These are phyloP conservation scores for Microcaecilia unicolor DNA, from an alignment of 2,797 vertebrate genomes.

Conservation along the genomic window DNA sequence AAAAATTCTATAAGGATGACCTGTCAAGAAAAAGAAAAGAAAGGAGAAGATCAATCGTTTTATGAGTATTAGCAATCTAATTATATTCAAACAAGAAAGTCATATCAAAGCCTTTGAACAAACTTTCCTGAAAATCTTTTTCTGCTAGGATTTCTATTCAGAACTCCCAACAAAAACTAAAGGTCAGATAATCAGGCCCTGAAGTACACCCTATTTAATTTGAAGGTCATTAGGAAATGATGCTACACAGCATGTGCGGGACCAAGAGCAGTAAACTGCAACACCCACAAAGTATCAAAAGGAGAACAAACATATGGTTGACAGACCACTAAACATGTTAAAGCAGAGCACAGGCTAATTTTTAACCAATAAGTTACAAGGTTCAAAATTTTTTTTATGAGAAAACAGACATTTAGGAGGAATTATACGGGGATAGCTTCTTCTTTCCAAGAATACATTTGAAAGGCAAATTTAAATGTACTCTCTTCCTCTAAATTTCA, in stretches of 20 bases:
- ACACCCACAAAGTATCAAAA: background rate
- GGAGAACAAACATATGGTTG: slow-evolving; percentile 4
- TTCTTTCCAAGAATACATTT: no score
- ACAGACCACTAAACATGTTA: background rate
- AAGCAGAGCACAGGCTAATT: background rate
- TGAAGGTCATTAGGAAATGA: slow-evolving; percentile 58
- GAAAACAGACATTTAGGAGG: no score
- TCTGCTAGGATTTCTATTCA: no score
- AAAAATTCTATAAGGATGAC: slow-evolving; percentile 99
- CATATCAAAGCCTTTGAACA: no score
- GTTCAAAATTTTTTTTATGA: background rate
- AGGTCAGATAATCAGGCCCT: slow-evolving; percentile 46
- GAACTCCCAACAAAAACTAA: slow-evolving; percentile 35
- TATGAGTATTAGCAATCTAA: background rate
- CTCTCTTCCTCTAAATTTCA: no score
- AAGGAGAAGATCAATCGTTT: slow-evolving; percentile 15
- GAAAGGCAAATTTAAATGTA: no score
- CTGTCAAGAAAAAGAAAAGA: slow-evolving; percentile 54
- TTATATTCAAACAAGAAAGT: background rate
- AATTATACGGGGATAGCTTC: no score
- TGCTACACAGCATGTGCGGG: slow-evolving; percentile 36
- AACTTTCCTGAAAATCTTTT: no score
- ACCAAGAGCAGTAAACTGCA: slow-evolving; percentile 15
- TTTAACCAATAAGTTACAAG: slow-evolving; percentile 5
- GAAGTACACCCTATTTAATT: slow-evolving; percentile 52